Conservation (phyloP, 2,888 invertebrate species). For the Rhingia rostrata region DNA sequence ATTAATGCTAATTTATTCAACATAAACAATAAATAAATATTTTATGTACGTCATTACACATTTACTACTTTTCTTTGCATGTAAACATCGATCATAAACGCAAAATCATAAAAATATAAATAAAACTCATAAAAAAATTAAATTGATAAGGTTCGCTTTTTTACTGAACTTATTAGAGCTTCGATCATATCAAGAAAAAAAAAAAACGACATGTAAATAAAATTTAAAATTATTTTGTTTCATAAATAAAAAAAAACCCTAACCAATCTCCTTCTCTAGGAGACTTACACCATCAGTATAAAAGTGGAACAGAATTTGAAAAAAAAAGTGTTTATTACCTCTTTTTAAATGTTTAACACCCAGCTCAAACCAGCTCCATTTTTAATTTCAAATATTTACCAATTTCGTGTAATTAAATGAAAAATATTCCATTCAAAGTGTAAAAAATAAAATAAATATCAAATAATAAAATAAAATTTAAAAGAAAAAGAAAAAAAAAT, state of each 20-base stretch:
- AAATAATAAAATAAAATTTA: not conserved
- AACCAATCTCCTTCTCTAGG: not conserved
- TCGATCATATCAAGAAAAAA: constrained; percentile 78
- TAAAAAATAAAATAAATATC: constrained; percentile 1
- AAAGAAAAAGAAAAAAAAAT: constrained; percentile 12
- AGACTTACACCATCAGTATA: not conserved
- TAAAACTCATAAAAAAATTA: constrained; percentile 72
- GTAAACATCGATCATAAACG: constrained; percentile 74
- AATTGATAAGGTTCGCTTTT: constrained; percentile 61
- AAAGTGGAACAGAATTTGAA: constrained; percentile 6
- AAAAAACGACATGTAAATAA: constrained; percentile 13
- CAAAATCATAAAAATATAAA: constrained; percentile 74
- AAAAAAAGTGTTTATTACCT: constrained; percentile 45
- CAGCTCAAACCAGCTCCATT: constrained; percentile 72
- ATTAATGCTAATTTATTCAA: constrained; percentile 61
- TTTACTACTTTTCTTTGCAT: constrained; percentile 69
- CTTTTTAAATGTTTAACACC: constrained; percentile 58
- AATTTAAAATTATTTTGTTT: not conserved
- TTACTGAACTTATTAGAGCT: constrained; percentile 82
- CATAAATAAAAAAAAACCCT: too few species aligned
- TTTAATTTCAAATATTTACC: constrained; percentile 49
- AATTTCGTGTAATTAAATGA: constrained; percentile 46
- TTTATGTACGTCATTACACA: constrained; percentile 71
- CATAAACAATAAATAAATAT: constrained; percentile 64
- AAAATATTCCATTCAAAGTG: constrained; percentile 27